Percentiles rank a stretch among this genome's conserved stretches.
phyloP scores from a whole-genome alignment of 2,888 invertebrate species.

The Scelioninae gen. 1 region DNA sequence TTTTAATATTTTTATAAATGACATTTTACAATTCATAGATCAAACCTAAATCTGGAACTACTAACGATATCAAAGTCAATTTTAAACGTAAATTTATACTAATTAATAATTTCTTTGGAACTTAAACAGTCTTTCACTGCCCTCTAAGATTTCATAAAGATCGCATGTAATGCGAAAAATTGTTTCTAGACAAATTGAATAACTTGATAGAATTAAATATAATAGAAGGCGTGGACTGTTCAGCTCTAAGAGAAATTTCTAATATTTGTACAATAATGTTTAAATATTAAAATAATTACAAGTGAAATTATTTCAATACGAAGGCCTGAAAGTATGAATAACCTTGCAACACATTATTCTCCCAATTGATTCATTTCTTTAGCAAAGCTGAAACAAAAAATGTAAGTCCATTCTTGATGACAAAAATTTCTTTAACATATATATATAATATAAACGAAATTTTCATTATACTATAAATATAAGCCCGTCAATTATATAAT shows the following conservation, averaged over 20 bases:
- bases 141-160: conserved; percentile 11
- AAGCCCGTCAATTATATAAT: conserved; percentile 64
- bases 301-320: neutral
- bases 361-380: conserved; percentile 3
- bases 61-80: conserved; percentile 5
- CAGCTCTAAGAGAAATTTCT: conserved; percentile 17
- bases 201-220: neutral
- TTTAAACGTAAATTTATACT: conserved; percentile 12
- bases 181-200: neutral
- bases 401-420: conserved; percentile 4
- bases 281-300: neutral
- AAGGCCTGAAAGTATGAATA: conserved; percentile 27
- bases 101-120: conserved; percentile 17
- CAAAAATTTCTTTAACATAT: conserved; percentile 39
- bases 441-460: conserved; percentile 28
- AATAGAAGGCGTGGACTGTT: conserved; percentile 36
- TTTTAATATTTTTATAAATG: conserved; percentile 30
- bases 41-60: conserved; percentile 17
- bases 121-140: conserved; percentile 57
- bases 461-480: conserved; percentile 56
- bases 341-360: conserved; percentile 14
- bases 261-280: conserved; percentile 25
- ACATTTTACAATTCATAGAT: neutral
- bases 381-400: conserved; percentile 1
- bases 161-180: neutral